These are phyloP conservation scores for Anoura caudifer DNA, from an alignment of 2,113 vertebrate genomes.

Conservation along the genomic window DNA sequence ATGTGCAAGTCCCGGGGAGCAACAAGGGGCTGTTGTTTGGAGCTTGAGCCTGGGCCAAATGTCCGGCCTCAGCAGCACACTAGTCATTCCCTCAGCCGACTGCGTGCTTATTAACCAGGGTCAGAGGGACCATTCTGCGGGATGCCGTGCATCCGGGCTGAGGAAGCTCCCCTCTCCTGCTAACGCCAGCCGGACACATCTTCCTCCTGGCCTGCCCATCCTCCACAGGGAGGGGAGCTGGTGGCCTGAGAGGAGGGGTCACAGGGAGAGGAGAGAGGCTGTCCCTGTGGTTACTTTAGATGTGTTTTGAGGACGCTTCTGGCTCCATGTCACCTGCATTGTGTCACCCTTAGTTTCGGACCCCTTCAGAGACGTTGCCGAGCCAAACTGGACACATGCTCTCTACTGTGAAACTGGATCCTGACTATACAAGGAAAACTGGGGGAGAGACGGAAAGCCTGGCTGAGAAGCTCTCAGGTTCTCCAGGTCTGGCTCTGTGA, in stretches of 20 bases:
- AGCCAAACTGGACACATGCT: neutral
- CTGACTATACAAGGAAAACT: neutral
- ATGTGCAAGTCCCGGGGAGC: neutral
- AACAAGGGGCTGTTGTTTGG: neutral
- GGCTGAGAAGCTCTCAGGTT: neutral
- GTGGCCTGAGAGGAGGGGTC: rapidly evolving
- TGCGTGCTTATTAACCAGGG: neutral
- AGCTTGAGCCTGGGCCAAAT: neutral
- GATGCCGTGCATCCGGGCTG: neutral
- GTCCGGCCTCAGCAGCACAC: neutral
- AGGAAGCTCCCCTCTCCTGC: neutral
- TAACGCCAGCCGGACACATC: too few species aligned
- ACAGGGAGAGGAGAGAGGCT: neutral
- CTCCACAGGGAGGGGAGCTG: neutral
- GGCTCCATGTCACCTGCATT: neutral
- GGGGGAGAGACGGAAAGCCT: neutral
- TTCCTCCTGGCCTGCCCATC: neutral
- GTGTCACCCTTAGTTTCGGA: neutral
- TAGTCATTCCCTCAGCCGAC: neutral
- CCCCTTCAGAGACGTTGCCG: neutral
- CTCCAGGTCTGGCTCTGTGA: neutral
- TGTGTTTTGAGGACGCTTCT: neutral
- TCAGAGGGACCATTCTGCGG: too few species aligned
- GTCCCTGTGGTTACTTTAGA: neutral
- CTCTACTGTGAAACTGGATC: neutral